Conservation (phyloP, 2,888 invertebrate genomes). For the Sesia apiformis region DNA sequence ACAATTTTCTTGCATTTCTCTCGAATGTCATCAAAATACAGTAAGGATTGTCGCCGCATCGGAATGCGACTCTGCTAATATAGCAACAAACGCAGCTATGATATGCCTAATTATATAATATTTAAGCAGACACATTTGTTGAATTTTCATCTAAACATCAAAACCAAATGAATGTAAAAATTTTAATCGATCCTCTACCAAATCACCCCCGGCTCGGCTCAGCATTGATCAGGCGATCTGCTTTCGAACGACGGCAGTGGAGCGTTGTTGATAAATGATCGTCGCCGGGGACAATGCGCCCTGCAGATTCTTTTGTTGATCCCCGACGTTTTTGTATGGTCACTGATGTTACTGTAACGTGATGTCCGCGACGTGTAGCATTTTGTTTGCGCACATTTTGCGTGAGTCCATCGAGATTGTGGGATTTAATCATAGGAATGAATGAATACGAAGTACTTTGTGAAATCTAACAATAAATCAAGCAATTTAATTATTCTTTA, state of each 20-base stretch:
- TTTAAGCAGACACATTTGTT: too few species aligned
- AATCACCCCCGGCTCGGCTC: slow-evolving; percentile 27
- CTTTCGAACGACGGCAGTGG: slow-evolving; percentile 53
- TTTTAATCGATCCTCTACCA: slow-evolving; percentile 41
- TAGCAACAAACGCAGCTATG: too few species aligned
- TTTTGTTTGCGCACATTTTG: not conserved
- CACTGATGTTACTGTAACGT: slow-evolving; percentile 56
- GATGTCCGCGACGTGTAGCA: slow-evolving; percentile 32
- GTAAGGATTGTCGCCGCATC: too few species aligned
- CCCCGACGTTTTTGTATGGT: slow-evolving; percentile 62
- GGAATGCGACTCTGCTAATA: too few species aligned
- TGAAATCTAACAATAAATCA: too few species aligned
- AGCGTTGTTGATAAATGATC: slow-evolving; percentile 70
- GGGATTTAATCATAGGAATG: not conserved
- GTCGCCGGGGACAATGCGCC: slow-evolving; percentile 53
- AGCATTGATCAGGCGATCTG: slow-evolving; percentile 60
- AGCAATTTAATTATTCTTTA: too few species aligned
- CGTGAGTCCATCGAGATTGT: not conserved
- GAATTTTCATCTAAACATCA: too few species aligned
- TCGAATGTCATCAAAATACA: too few species aligned
- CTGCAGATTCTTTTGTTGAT: slow-evolving; percentile 69
- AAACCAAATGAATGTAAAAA: slow-evolving; percentile 28
- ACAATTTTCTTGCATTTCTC: too few species aligned
- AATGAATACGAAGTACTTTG: too few species aligned
- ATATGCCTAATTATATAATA: too few species aligned